phyloP scores from a whole-genome alignment of 2,888 invertebrate genomes.

The Pyrgus malvae region DNA sequence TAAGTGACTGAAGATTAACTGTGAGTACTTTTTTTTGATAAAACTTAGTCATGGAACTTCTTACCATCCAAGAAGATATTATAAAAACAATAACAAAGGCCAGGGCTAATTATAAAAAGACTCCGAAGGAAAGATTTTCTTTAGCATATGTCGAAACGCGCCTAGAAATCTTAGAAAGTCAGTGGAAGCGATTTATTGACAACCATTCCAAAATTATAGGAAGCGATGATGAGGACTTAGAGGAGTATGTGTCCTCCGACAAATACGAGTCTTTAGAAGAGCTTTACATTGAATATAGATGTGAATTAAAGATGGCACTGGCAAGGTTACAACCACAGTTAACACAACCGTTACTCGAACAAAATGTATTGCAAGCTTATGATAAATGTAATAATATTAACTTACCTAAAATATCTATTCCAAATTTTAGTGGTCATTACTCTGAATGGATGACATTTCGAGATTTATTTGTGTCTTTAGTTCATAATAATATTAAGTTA shows the following conservation, averaged over 20 bases:
- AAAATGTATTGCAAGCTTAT: background rate
- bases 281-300: background rate
- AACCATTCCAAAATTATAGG: background rate
- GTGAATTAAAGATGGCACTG: background rate
- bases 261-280: background rate
- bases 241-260: background rate
- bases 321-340: background rate
- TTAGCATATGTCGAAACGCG: background rate
- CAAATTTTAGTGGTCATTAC: constrained; percentile 32
- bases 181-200: background rate
- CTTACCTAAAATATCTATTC: constrained; percentile 27
- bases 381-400: background rate
- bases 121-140: background rate
- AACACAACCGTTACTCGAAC: background rate
- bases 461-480: constrained; percentile 27
- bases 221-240: background rate
- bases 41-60: background rate
- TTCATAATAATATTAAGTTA: constrained; percentile 30
- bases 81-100: background rate
- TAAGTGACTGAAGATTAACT: background rate
- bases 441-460: constrained; percentile 29
- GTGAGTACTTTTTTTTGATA: background rate
- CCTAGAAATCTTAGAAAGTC: background rate
- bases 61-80: background rate
- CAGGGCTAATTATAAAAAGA: background rate